Conservation (phyloP, 30 jellyfish, hydroid and myxozoan genomes). For the Turritopsis rubra region DNA sequence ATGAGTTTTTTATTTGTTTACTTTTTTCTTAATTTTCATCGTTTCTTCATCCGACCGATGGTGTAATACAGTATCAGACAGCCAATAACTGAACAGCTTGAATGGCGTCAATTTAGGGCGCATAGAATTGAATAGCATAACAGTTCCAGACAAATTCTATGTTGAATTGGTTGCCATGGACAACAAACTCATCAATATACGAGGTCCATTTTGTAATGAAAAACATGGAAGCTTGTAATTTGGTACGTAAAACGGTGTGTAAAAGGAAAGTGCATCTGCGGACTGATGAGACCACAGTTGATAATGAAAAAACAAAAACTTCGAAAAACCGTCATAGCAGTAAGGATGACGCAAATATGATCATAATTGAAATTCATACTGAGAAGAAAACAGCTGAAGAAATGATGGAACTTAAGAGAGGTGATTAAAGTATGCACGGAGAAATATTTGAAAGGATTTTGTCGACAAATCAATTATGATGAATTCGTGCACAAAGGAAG, state of each 20-base stretch:
- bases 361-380: neutral
- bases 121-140: neutral
- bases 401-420: neutral
- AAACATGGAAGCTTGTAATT: neutral
- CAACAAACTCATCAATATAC: neutral
- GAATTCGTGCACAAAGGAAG: neutral
- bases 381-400: neutral
- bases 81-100: neutral
- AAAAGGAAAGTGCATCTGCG: neutral
- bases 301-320: neutral
- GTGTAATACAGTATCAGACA: neutral
- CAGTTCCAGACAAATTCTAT: neutral
- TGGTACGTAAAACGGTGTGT: neutral
- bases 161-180: neutral
- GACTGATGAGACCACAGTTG: neutral
- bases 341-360: neutral
- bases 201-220: neutral
- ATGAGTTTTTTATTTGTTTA: too few species aligned
- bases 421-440: neutral
- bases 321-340: neutral
- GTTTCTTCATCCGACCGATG: neutral
- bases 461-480: neutral
- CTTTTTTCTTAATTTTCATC: too few species aligned
- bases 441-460: neutral
- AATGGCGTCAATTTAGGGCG: neutral